Conservation (phyloP, 2,888 invertebrate species). For the Nomada ruficornis region DNA sequence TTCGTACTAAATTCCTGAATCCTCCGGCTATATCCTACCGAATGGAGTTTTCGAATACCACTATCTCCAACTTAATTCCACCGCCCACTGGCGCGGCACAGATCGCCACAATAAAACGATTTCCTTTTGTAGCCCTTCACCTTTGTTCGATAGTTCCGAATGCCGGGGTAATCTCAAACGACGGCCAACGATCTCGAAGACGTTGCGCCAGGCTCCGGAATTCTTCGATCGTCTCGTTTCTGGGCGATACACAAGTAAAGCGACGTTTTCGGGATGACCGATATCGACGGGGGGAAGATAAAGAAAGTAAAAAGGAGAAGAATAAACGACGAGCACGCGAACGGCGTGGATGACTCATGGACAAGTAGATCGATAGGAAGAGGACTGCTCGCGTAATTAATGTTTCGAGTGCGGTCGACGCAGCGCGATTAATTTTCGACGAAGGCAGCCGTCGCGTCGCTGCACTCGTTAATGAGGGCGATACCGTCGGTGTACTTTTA, state of each 20-base stretch:
- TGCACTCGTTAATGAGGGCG: constrained; percentile 53
- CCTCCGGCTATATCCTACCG: constrained; percentile 47
- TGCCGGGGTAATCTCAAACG: constrained; percentile 25
- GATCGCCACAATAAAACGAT: constrained; percentile 56
- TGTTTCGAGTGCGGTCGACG: constrained; percentile 42
- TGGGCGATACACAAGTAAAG: constrained; percentile 36
- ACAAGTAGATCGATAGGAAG: constrained; percentile 29
- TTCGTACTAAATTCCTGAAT: constrained; percentile 30
- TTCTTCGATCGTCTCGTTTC: not conserved
- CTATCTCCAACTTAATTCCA: constrained; percentile 52
- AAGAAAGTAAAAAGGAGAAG: not conserved
- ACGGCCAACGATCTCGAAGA: constrained; percentile 16
- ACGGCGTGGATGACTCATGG: constrained; percentile 33
- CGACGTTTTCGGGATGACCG: constrained; percentile 33
- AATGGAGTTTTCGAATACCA: constrained; percentile 54
- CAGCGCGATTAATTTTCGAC: constrained; percentile 46
- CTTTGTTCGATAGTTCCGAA: constrained; percentile 54
- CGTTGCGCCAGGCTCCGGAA: not conserved
- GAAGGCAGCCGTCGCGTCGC: constrained; percentile 10
- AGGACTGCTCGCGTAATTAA: constrained; percentile 48
- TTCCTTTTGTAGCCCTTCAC: constrained; percentile 66
- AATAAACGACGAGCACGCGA: constrained; percentile 32
- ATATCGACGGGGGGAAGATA: not conserved
- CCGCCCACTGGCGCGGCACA: not conserved
- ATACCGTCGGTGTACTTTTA: constrained; percentile 58